Base-by-base conservation (phyloP, 2,797 vertebrate genomes). In the Dendrocincla fuliginosa region DNA sequence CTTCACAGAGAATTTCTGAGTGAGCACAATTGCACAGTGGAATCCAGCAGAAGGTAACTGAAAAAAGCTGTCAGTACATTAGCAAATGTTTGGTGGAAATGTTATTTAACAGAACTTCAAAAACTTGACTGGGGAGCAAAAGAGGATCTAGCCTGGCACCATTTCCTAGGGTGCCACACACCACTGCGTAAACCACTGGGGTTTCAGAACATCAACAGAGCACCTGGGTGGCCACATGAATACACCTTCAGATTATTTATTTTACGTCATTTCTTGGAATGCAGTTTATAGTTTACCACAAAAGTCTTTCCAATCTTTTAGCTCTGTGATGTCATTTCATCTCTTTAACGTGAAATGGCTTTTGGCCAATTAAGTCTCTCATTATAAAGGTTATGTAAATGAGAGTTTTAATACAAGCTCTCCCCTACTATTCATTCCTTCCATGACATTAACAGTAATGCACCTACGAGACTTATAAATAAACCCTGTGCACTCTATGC, bases 221-320 rank as follows among this genome's bases (percentile, higher is more conserved):
- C 0, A 0, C 32, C 70, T 90, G 90, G 77, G 90, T 84, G 81
- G 90, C 77, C 56, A 1, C 6, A 46, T 6, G 17, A 87, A 69
- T 70, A 87, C 74, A 71, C 27, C 53, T 60, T 49, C 1, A 1
- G 10, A 77, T 12, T 44, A 84, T 85, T 89, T 80, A 56, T 85
- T 89, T 92, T 75, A 65, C 19, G 8, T 75, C 69, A 77, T 77
- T 89, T 84, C 71, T 90, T 93, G 86, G 67, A 95, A 93, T 56
- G 56, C 24, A 79, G 32, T 67, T 91, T 52, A 44, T 18, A 86
- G 12, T 44, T 86, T 42, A 81, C 83, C 28, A 76, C 6, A 79
- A 47, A 87, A 87, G 30, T 56, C 67, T 70, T 64, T n/a, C 59
- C 41, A 68, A 28, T 35, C 19, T 57, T 80, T 44, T 46, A 70